Evolutionary conservation across 2,888 invertebrate genomes (phyloP).

Genomic region (Pasiphila rectangulata): DNA sequence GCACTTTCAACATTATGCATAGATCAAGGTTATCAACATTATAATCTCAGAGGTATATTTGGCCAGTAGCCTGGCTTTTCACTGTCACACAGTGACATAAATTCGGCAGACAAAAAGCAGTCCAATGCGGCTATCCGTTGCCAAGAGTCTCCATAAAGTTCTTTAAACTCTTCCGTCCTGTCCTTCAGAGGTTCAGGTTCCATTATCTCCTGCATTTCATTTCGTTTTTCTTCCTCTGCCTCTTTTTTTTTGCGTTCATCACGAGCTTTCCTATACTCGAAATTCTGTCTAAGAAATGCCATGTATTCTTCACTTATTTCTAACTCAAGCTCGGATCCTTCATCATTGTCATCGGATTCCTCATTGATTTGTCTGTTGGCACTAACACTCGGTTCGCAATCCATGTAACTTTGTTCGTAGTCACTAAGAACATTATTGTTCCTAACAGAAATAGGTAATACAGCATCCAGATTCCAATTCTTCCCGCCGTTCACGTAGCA

Average conservation of each 20-base stretch:
- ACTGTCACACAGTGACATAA: conserved; percentile 82
- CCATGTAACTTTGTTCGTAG: conserved; percentile 13
- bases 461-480: conserved; percentile 14
- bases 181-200: conserved; percentile 41
- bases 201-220: conserved; percentile 34
- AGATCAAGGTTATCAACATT: too few species aligned
- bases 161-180: conserved; percentile 61
- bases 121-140: conserved; percentile 87
- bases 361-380: conserved; percentile 1
- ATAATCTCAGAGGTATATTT: conserved; percentile 82
- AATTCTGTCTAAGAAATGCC: conserved; percentile 81
- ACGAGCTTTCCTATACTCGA: conserved; percentile 74
- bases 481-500: conserved; percentile 37
- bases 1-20: too few species aligned
- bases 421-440: conserved; percentile 4
- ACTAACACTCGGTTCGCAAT: conserved; percentile 5
- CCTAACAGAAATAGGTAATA: background rate
- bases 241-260: conserved; percentile 47
- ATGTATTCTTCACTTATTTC: conserved; percentile 84
- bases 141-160: conserved; percentile 84
- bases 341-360: conserved; percentile 28
- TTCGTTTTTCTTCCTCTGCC: conserved; percentile 38
- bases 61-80: conserved; percentile 86
- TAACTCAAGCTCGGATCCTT: conserved; percentile 45
- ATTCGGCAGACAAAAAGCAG: conserved; percentile 84